phyloP scores from a whole-genome alignment of 2,113 vertebrate species.

The Corydoras maculifer region DNA sequence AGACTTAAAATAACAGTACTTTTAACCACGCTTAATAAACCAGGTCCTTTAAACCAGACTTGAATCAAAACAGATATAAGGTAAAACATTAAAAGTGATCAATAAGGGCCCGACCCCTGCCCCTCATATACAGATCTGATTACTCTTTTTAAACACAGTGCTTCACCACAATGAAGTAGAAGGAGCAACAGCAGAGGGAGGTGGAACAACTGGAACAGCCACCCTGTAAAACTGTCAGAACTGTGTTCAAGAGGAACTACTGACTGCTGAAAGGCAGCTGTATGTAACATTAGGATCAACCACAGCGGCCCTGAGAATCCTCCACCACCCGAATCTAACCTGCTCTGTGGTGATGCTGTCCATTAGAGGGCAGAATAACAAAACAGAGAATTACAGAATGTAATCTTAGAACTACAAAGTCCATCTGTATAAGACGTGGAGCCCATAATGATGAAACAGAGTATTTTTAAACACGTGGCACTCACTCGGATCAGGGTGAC shows the following conservation, averaged over 20 bases:
- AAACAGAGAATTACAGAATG: no score
- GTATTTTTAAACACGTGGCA: conserved; percentile 35
- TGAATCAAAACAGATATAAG: no score
- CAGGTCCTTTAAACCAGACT: no score
- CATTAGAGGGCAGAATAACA: no score
- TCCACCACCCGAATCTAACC: no score
- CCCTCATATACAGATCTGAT: not conserved
- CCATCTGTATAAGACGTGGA: no score
- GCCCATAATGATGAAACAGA: no score
- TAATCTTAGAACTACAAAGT: no score
- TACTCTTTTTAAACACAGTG: not conserved
- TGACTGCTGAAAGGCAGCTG: not conserved
- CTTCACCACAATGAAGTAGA: conserved; percentile 4
- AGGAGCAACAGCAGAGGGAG: conserved; percentile 14
- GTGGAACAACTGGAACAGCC: conserved; percentile 33
- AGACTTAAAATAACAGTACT: no score
- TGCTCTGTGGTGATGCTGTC: no score
- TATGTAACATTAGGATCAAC: conserved; percentile 6
- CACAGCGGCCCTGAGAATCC: not conserved
- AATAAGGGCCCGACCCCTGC: not conserved
- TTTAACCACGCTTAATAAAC: no score
- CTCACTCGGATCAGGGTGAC: conserved; percentile 96
- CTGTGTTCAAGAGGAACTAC: conserved; percentile 7
- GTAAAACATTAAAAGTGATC: not conserved
- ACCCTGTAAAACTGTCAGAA: conserved; percentile 34